phyloP scores from a whole-genome alignment of 2,888 invertebrate species.

The Calameuta pallipes region DNA sequence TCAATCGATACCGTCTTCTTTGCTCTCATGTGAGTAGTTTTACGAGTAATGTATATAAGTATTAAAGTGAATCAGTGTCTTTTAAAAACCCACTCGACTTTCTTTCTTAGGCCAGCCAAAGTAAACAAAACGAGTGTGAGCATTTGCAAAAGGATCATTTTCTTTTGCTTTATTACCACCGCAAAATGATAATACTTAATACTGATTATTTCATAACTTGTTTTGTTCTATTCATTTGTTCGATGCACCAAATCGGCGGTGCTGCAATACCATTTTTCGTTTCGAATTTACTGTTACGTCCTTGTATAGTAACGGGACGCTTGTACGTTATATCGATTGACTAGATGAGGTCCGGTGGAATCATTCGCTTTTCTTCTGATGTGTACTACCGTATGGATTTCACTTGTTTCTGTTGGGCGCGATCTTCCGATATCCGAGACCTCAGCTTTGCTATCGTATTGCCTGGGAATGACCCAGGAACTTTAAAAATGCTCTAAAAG shows the following conservation, averaged over 20 bases:
- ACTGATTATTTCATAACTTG: background rate
- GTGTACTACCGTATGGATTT: slow-evolving; percentile 56
- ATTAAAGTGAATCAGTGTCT: background rate
- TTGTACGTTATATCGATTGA: slow-evolving; percentile 31
- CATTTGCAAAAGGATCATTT: background rate
- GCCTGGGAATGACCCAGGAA: slow-evolving; percentile 81
- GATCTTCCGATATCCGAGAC: slow-evolving; percentile 70
- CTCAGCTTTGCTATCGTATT: slow-evolving; percentile 75
- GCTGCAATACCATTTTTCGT: background rate
- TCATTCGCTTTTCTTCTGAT: slow-evolving; percentile 19
- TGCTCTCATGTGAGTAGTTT: background rate
- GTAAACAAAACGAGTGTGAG: background rate
- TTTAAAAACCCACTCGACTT: background rate
- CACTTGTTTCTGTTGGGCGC: slow-evolving; percentile 66
- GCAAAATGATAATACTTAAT: background rate
- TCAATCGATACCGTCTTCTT: background rate
- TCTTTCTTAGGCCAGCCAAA: background rate
- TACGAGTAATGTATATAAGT: background rate
- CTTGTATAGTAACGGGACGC: background rate
- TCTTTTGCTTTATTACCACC: background rate
- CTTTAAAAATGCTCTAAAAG: slow-evolving; percentile 83
- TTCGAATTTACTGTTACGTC: background rate
- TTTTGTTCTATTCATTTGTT: background rate
- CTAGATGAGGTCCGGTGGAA: slow-evolving; percentile 46
- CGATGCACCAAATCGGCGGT: background rate